A percentile compares a stretch with the other conserved stretches of the same genome.
These are phyloP conservation scores for Xiphorhynchus erythropygius DNA, from an alignment of 2,797 vertebrate genomes.

Conservation along the genomic window DNA sequence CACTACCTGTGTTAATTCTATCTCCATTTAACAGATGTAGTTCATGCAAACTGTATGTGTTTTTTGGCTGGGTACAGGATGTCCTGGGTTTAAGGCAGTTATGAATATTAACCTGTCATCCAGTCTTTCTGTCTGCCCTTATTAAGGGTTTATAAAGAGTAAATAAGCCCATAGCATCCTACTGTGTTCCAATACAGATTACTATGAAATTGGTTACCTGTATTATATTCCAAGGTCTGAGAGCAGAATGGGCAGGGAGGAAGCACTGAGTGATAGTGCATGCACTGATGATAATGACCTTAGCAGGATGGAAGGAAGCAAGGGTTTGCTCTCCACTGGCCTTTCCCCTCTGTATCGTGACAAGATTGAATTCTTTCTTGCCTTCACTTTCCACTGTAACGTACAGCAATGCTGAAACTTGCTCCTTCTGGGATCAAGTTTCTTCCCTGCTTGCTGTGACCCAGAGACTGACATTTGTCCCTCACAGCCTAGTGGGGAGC, in stretches of 20 bases:
- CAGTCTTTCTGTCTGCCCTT: background rate
- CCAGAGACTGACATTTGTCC: background rate
- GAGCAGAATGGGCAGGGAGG: background rate
- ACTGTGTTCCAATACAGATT: background rate
- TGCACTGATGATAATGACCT: background rate
- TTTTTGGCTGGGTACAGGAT: background rate
- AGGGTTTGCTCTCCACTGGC: background rate
- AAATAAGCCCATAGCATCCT: background rate
- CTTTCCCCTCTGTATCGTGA: accelerated
- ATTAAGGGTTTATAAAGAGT: background rate
- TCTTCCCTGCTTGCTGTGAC: background rate
- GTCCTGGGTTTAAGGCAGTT: background rate
- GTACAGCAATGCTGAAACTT: background rate
- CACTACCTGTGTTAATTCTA: background rate
- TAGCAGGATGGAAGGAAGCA: background rate
- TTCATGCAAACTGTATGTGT: background rate
- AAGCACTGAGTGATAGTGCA: background rate
- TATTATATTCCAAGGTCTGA: background rate
- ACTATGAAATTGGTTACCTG: background rate
- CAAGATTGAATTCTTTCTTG: background rate
- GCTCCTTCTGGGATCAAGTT: background rate
- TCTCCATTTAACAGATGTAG: background rate
- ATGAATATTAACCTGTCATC: background rate
- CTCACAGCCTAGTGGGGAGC: background rate
- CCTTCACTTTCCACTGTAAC: background rate